phyloP scores from a whole-genome alignment of 2,797 vertebrate genomes.

The Gambusia yucatana region DNA sequence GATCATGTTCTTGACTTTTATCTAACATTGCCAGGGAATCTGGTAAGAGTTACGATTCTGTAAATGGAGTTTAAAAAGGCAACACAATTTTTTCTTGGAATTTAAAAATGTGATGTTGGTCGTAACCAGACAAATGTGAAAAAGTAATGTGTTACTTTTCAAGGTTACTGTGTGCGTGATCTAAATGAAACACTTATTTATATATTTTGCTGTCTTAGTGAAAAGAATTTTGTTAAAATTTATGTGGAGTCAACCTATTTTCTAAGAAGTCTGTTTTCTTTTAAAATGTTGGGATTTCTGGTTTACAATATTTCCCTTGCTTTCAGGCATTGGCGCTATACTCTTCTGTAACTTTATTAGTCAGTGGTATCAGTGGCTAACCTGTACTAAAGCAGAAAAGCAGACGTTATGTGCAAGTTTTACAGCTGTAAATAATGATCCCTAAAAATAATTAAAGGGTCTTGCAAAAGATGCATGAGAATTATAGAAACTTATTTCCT shows the following conservation, averaged over 20 bases:
- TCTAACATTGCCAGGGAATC: background rate
- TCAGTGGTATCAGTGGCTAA: conserved; percentile 40
- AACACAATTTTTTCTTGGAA: background rate
- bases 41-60: background rate
- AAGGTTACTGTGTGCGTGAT: background rate
- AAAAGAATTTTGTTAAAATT: conserved; percentile 33
- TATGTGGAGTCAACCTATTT: conserved; percentile 40
- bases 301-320: conserved; percentile 55
- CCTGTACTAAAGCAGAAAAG: conserved; percentile 46
- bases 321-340: conserved; percentile 55
- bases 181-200: conserved; percentile 60
- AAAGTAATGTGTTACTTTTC: background rate
- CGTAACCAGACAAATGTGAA: background rate
- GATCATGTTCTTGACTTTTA: background rate
- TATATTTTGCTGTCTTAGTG: conserved; percentile 12
- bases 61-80: background rate
- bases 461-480: conserved; percentile 41
- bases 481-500: conserved; percentile 49
- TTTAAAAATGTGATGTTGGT: background rate
- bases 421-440: conserved; percentile 65
- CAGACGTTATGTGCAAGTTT: conserved; percentile 60
- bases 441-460: conserved; percentile 42
- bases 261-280: conserved; percentile 66
- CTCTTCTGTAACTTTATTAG: conserved; percentile 58
- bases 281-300: conserved; percentile 60